Conservation (phyloP, 1,140 invertebrate genomes). For the Drosophila murphyi region DNA sequence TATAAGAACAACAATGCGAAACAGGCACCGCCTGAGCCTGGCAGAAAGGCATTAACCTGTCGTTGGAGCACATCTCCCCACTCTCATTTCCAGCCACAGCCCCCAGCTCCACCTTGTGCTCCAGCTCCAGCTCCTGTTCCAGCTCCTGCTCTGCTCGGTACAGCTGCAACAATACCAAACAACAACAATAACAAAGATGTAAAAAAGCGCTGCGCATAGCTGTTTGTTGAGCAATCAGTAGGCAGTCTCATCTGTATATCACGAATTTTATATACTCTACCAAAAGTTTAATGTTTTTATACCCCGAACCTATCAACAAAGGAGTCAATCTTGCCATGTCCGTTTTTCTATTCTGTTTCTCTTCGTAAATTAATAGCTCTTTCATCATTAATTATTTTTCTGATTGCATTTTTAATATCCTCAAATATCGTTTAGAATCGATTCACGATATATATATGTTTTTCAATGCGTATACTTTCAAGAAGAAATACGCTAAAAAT, state of each 20-base stretch:
- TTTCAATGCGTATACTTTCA: no score
- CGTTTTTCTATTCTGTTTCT: no score
- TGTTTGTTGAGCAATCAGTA: background rate
- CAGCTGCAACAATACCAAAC: conserved; percentile 28
- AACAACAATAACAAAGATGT: background rate
- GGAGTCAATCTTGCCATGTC: no score
- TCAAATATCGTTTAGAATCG: no score
- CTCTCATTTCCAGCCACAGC: no score
- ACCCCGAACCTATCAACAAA: no score
- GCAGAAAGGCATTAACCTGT: conserved; percentile 63
- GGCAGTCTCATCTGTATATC: background rate
- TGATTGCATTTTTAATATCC: no score
- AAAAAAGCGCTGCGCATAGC: background rate
- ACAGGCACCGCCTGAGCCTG: conserved; percentile 40
- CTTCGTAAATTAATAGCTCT: no score
- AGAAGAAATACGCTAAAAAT: no score
- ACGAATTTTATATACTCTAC: background rate
- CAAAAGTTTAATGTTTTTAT: background rate
- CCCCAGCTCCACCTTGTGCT: background rate
- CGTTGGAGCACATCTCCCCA: conserved; percentile 20
- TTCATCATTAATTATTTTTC: no score
- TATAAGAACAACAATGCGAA: conserved; percentile 12
- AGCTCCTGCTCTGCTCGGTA: background rate
- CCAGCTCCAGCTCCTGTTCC: background rate
- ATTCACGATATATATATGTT: no score